A percentile compares a stretch with the other conserved stretches of the same genome.
Evolutionary conservation across 2,113 vertebrate genomes (phyloP).

Genomic region (Aspiorhynchus laticeps): DNA sequence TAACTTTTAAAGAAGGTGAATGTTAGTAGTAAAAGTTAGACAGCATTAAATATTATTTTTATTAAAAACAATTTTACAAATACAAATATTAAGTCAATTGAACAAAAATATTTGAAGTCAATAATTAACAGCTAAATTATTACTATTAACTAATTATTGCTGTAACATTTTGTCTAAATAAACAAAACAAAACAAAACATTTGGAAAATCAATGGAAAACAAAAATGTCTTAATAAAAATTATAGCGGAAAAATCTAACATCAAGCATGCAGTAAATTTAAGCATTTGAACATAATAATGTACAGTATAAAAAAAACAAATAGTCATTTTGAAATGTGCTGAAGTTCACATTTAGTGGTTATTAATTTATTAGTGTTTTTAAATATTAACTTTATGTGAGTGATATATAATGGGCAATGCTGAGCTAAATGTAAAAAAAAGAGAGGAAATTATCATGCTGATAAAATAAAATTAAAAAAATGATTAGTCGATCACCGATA

Average conservation of each 20-base stretch:
- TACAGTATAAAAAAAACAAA: neutral
- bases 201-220: neutral
- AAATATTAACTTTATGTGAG: neutral
- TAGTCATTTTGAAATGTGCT: neutral
- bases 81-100: neutral
- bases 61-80: neutral
- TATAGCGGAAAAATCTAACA: neutral
- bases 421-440: neutral
- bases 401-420: neutral
- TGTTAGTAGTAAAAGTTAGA: neutral
- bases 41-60: neutral
- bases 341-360: neutral
- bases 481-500: neutral
- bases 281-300: neutral
- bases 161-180: neutral
- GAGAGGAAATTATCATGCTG: neutral
- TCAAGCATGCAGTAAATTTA: neutral
- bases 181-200: neutral
- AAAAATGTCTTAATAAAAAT: neutral
- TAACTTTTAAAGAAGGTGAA: neutral
- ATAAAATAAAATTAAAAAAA: neutral
- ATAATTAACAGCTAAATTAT: too few species aligned
- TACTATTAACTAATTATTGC: too few species aligned
- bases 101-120: neutral
- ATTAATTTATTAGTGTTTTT: neutral